Base-by-base conservation (phyloP, 2,888 invertebrate species). In the Polydrusus cervinus region DNA sequence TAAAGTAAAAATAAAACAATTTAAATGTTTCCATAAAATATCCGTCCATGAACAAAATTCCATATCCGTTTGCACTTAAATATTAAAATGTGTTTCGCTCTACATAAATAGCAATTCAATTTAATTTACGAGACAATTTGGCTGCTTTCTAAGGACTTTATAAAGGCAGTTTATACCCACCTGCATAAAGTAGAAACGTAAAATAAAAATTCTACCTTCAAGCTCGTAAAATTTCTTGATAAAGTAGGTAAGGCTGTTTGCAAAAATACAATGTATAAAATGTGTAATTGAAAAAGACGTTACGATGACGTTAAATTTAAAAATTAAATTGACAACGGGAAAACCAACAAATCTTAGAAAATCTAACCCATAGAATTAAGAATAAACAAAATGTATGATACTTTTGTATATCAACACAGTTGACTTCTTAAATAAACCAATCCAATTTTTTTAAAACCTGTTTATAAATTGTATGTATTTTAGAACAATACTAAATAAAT, bases 31-130 rank as follows among this genome's bases (percentile, higher is more conserved):
- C 3, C 25, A 3, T 5, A 25, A 25, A 25, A 25, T 25, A 25
- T 25, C 25, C 25, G 25, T 3, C 25, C 1, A 25, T 25, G 25
- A n/a, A 43, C 0, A n/a, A 43, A 51, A 18, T 51, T 51, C 20
- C 20, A 3, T 51, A 25, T 53, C n/a, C 53, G 5, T 13, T 25
- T 13, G 11, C 25, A 53, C 53, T 53, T 53, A 53, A 53, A 53
- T 3, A 53, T 53, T 53, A 53, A 53, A 53, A 53, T 25, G 55
- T 57, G 34, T 57, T 57, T 34, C 34, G 55, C 34, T 34, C 30
- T 57, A 11, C 55, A 34, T 57, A 57, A 57, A 57, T 57, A 34
- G 14, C 34, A 57, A 8, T 57, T 57, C 9, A 57, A 57, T 57
- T 34, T 34, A 34, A 57, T 57, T 57, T 57, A 57, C 3, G n/a